Evolutionary conservation across 2,113 vertebrate genomes (phyloP).

Genomic region (Oophaga pumilio): DNA sequence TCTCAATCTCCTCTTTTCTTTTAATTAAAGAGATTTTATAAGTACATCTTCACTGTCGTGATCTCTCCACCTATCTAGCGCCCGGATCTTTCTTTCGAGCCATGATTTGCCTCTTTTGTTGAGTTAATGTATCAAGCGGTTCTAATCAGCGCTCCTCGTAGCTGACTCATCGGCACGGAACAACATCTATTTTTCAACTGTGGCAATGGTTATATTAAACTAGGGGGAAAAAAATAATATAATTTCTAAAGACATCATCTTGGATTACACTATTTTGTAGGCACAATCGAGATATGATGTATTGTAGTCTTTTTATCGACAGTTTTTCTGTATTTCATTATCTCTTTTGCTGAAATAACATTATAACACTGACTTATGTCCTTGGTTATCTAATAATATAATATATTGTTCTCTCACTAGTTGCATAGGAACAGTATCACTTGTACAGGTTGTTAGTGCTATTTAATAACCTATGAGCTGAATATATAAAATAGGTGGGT

Average conservation of each 20-base stretch:
- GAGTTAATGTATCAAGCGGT: conserved; percentile 7
- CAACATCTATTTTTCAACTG: not conserved
- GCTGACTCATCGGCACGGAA: not conserved
- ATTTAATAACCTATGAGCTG: not conserved
- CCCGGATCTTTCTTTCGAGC: conserved; percentile 30
- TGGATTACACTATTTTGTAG: not conserved
- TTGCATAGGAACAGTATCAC: not conserved
- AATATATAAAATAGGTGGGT: not conserved
- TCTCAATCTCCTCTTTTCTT: conserved; percentile 20
- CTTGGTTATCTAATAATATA: not conserved
- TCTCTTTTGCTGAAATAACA: not conserved
- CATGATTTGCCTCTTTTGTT: conserved; percentile 21
- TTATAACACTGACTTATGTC: not conserved
- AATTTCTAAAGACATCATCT: not conserved
- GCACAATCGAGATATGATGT: not conserved
- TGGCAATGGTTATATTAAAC: not conserved
- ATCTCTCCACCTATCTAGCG: conserved; percentile 12
- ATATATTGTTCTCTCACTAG: not conserved
- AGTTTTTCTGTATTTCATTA: not conserved
- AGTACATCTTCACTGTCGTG: conserved; percentile 14
- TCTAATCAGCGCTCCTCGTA: conserved; percentile 6
- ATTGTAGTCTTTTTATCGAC: not conserved
- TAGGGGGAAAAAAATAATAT: not conserved
- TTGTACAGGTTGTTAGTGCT: not conserved
- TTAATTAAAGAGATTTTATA: conserved; percentile 47